Evolutionary conservation across 2,113 vertebrate genomes (phyloP), one percentile per base, ranked within the genome.

Genomic region (Colossoma macropomum): DNA sequence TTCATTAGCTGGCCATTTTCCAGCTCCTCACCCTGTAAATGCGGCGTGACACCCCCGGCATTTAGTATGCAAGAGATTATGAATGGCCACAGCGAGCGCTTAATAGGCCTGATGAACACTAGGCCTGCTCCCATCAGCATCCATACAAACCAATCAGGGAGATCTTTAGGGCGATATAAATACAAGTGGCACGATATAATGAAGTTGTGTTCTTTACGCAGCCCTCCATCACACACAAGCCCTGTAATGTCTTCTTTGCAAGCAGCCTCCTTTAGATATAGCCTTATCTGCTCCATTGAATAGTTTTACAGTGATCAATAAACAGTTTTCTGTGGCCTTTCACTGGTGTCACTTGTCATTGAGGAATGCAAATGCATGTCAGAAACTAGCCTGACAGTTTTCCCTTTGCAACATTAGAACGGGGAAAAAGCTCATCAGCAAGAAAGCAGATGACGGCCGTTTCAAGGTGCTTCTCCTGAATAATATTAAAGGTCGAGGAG

Each of bases 251-350:
- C 95, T 94, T 95, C 94, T 93, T 81, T 88, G 92, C 94, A 93
- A 90, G 91, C 90, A 21, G 90, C 92, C 86, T 93, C 93, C 94
- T 92, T 93, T 90, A 90, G 91, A 95, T 95, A 94, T 94, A 95
- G 93, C 95, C 96, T 97, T 95, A 95, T 99, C 97, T 97, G 95
- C 95, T 96, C 95, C 95, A 84, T 94, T 96, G 97, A 97, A 97
- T 96, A 95, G 95, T 97, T 97, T 97, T 96, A 94, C 92, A 90
- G 88, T 95, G 95, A 97, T 99, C 97, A 97, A 98, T 99, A 96
- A 93, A 93, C 94, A 95, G 93, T 96, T 97, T 96, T 97, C 96
- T 95, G 95, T 98, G 97, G 96, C 97, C 97, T 99, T 98, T 98
- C 94, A 91, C 87, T 91, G 92, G 95, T 97, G 97, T 97, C 97